Evolutionary conservation across 2,797 vertebrate species (phyloP).

Genomic region (Brotula barbata): DNA sequence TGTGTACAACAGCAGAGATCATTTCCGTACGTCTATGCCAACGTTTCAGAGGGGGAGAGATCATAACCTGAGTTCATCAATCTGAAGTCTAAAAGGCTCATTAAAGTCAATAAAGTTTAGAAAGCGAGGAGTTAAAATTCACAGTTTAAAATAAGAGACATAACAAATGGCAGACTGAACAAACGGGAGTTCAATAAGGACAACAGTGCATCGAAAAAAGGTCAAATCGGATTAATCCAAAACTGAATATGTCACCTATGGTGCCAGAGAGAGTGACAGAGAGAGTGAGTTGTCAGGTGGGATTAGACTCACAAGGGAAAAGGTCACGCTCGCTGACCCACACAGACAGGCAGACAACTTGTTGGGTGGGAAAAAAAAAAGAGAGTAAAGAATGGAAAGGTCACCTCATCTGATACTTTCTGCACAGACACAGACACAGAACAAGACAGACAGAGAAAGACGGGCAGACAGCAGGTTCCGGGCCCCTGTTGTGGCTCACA

Average conservation of each 20-base stretch:
- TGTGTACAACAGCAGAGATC: constrained; percentile 43
- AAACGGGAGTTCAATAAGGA: no score
- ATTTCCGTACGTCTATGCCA: constrained; percentile 56
- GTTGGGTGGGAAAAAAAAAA: constrained; percentile 31
- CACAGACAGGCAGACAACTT: constrained; percentile 41
- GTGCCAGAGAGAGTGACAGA: background rate
- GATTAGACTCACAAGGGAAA: constrained; percentile 61
- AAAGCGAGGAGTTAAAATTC: no score
- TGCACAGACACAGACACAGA: constrained; percentile 42
- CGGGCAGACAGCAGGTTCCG: constrained; percentile 9
- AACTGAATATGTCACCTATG: no score
- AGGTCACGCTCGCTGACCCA: constrained; percentile 55
- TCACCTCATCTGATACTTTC: constrained; percentile 45
- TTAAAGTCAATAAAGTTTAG: no score
- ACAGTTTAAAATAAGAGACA: no score
- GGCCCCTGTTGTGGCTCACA: constrained; percentile 4
- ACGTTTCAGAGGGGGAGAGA: constrained; percentile 31
- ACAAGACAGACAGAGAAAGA: constrained; percentile 32
- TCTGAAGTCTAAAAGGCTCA: background rate
- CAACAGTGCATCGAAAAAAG: no score
- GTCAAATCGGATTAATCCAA: no score
- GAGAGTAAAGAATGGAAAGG: constrained; percentile 48
- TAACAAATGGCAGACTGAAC: no score
- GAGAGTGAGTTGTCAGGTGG: constrained; percentile 45
- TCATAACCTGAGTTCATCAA: constrained; percentile 27